Conservation (phyloP, 2,797 vertebrate genomes). For the Margarornis squamiger region DNA sequence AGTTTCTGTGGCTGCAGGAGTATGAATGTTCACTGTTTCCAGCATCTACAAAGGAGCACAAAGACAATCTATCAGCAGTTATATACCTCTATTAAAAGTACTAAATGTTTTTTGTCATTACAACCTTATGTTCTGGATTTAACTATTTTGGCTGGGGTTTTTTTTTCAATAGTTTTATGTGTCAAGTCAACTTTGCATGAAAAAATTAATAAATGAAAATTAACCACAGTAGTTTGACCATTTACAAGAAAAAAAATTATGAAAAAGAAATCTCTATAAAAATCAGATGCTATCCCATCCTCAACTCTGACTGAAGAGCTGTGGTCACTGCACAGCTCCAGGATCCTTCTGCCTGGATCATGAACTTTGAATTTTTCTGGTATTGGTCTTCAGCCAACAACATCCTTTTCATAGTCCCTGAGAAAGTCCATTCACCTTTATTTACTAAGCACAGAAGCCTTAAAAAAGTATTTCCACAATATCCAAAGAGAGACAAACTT, state of each 20-base stretch:
- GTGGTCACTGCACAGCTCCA: background rate
- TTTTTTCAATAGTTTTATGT: background rate
- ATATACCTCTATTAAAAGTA: background rate
- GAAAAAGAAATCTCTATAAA: background rate
- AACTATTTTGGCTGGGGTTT: background rate
- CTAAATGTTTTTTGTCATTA: background rate
- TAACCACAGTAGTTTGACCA: background rate
- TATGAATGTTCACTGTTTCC: background rate
- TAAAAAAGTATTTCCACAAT: background rate
- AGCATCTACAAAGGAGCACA: background rate
- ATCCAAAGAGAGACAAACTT: background rate
- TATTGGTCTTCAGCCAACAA: background rate
- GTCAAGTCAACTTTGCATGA: background rate
- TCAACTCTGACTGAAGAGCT: background rate
- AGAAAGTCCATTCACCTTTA: slow-evolving; percentile 27
- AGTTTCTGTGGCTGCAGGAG: background rate
- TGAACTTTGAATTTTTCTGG: background rate
- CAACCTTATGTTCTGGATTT: background rate
- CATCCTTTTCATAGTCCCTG: background rate
- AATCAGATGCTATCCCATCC: background rate
- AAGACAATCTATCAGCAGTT: background rate
- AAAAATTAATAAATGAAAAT: background rate
- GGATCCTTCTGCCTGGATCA: background rate
- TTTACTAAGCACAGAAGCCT: background rate
- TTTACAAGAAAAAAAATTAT: background rate